Evolutionary conservation across 2,888 invertebrate genomes (phyloP), one percentile per base, ranked within the genome.

Genomic region (Brachynemurus nebulosus): DNA sequence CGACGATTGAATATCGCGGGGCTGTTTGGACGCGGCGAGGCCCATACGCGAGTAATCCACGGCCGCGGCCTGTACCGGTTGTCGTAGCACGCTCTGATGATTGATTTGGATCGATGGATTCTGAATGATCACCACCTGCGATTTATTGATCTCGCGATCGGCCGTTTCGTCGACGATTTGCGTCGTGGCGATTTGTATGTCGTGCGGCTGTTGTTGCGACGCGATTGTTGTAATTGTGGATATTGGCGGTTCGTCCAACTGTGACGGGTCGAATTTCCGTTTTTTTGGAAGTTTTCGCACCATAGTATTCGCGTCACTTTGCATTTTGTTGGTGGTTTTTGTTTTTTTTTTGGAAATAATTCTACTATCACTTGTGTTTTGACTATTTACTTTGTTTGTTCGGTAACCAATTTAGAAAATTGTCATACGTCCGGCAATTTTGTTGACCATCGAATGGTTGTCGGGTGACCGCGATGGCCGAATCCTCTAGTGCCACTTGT

Each of bases 231-330:
- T 54, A 57, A 37, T 57, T 54, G 46, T 59, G 55, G 48, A 57
- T 61, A 53, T 57, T 55, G 73, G 73, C 54, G 73, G 71, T 56
- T 81, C 81, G 62, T 86, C 86, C 45, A 84, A 66, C 56, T 84
- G 82, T 36, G 83, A 78, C 36, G 80, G 80, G 63, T 83, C 80
- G 59, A 81, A 86, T 67, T 90, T 90, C 50, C 95, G 76, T 67
- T 95, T 95, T 67, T 95, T 95, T 46, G 95, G 95, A 60, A 93
- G 77, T 63, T 86, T 88, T 50, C 83, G 71, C 50, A 78, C 75
- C 48, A 78, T 72, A 61, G 61, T 61, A 55, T 64, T 64, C 60
- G 40, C 27, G n/a, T 34, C 44, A 30, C 42, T 41, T 38, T 45
- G 23, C 40, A 27, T 40, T 27, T 27, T 40, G 14, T n/a, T n/a